Evolutionary conservation across 2,888 invertebrate genomes (phyloP).

Genomic region (Ophion obscuratus): DNA sequence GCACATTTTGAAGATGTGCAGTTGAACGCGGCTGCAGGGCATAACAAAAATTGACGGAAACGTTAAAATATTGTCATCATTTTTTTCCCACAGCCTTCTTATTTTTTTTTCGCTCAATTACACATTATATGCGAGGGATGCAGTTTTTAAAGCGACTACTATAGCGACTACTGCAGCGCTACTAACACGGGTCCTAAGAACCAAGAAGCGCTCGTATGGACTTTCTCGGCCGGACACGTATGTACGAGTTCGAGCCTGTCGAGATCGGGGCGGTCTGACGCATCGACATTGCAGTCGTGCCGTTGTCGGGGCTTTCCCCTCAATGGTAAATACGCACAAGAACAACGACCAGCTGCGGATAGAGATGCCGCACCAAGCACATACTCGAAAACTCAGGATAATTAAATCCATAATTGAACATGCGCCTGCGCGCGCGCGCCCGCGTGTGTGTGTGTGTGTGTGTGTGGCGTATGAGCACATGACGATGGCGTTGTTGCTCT

Average conservation of each 20-base stretch:
- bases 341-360: slow-evolving; percentile 62
- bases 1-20: background rate
- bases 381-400: background rate
- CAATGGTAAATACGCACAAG: slow-evolving; percentile 54
- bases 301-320: slow-evolving; percentile 16
- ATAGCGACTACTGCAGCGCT: slow-evolving; percentile 26
- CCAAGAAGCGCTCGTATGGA: slow-evolving; percentile 27
- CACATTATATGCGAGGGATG: background rate
- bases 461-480: background rate
- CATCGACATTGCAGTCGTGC: slow-evolving; percentile 51
- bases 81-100: too few relatives aligned
- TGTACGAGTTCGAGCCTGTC: slow-evolving; percentile 65
- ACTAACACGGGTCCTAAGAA: slow-evolving; percentile 5
- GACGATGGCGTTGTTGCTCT: background rate
- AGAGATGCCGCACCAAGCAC: slow-evolving; percentile 34
- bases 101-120: background rate
- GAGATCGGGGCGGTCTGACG: slow-evolving; percentile 60
- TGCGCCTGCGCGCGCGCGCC: background rate
- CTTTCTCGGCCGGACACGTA: slow-evolving; percentile 58
- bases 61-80: too few relatives aligned
- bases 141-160: slow-evolving; percentile 15
- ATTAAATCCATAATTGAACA: slow-evolving; percentile 18
- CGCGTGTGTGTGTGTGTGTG: too few relatives aligned
- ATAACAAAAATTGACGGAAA: too few relatives aligned
- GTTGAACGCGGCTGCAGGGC: too few relatives aligned